Percentiles rank a stretch among this genome's conserved stretches.
phyloP scores from a whole-genome alignment of 2,113 vertebrate species.

The Emydura subglobosa region DNA sequence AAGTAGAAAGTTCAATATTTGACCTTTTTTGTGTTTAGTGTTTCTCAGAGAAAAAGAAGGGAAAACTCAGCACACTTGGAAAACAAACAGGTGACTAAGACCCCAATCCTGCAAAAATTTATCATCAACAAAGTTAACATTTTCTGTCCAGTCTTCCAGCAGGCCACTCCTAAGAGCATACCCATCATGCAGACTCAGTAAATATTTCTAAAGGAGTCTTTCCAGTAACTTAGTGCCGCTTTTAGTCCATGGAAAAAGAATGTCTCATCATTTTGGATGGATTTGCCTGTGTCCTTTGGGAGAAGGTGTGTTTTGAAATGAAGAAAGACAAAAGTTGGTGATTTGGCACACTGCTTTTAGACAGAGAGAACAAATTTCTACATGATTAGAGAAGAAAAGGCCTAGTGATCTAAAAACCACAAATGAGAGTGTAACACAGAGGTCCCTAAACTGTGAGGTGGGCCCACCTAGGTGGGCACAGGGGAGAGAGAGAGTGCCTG shows the following conservation, averaged over 20 bases:
- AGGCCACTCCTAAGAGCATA: not conserved
- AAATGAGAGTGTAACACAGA: not conserved
- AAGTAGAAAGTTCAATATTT: not conserved
- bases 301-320: not conserved
- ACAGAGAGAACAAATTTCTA: not conserved
- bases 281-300: not conserved
- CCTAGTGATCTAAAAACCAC: not conserved
- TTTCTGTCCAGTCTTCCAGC: not conserved
- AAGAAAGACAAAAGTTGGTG: not conserved
- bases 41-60: not conserved
- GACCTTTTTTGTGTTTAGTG: not conserved
- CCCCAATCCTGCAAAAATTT: not conserved
- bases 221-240: not conserved
- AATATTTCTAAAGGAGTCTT: not conserved
- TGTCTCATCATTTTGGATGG: not conserved
- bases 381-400: not conserved
- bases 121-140: not conserved
- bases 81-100: not conserved
- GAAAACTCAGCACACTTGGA: not conserved
- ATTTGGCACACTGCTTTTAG: not conserved
- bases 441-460: no score
- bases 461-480: no score
- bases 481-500: no score
- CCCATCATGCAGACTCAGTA: not conserved
- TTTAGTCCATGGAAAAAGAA: not conserved